Base-by-base conservation (phyloP, 2,113 vertebrate species). In the Rhombomys opimus region DNA sequence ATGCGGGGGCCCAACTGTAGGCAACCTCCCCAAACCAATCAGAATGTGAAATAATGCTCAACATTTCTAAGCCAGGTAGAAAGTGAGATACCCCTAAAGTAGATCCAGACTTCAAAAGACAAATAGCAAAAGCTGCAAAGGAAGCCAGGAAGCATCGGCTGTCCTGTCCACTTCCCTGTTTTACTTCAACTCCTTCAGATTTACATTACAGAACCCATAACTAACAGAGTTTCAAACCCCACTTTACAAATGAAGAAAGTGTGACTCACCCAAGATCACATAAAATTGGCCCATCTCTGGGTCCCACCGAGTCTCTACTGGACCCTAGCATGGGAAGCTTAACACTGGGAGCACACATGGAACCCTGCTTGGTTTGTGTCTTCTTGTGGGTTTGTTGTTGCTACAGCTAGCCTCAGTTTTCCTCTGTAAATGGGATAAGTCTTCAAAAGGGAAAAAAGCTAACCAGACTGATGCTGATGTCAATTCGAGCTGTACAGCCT, bases 191-290 rank as follows among this genome's bases (percentile, higher is more conserved):
- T 73, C 73, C 18, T 84, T 84, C 76, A n/a, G 67, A 57, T 85
- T 63, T 65, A 46, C 25, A 2, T 63, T 15, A 65, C 8, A 63
- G 38, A 54, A 88, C 38, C 54, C 59, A 9, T 46, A 85, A 94
- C 68, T 59, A 22, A 77, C 27, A 91, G 68, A 57, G 23, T 95
- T 89, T 82, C 77, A 91, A 46, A 94, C 54, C 50, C 57, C 78
- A 10, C 54, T 85, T 80, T 59, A 85, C 35, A 78, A 84, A 84
- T 41, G 18, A 38, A 72, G 32, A 50, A 90, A 87, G 46, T 14
- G 27, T 75, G 38, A 70, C 27, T 82, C 54, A 41, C n/a, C 8
- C 35, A 86, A 59, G 50, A 23, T 75, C 76, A 35, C n/a, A 76
- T 7, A 70, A 46, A 78, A 54, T 59, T 76, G n/a, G 75, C 18